phyloP scores from a whole-genome alignment of 1,140 invertebrate species.

The Drosophila pectinifera region DNA sequence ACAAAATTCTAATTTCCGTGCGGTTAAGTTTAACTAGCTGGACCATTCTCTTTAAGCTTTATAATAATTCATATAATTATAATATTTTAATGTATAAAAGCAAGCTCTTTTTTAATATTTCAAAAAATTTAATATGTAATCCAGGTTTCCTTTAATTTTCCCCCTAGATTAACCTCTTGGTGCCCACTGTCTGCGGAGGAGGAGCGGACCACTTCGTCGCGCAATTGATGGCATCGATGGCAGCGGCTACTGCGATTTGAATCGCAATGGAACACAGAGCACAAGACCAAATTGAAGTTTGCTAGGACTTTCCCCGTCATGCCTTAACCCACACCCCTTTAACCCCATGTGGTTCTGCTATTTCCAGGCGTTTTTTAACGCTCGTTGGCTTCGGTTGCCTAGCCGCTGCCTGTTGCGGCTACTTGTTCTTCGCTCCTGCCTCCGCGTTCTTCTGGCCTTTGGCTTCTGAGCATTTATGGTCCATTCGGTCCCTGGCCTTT shows the following conservation, averaged over 20 bases:
- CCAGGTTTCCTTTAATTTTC: not conserved
- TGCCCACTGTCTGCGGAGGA: slow-evolving; percentile 13
- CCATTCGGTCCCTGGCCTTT: slow-evolving; percentile 14
- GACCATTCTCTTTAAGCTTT: too few species aligned
- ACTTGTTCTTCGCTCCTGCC: slow-evolving; percentile 32
- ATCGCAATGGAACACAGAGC: slow-evolving; percentile 66
- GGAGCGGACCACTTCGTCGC: slow-evolving; percentile 23
- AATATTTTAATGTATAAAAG: too few species aligned
- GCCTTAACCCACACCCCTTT: slow-evolving; percentile 1
- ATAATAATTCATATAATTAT: too few species aligned
- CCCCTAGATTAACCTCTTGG: not conserved
- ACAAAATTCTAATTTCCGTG: too few species aligned
- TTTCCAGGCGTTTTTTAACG: slow-evolving; percentile 61
- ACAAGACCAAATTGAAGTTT: slow-evolving; percentile 79
- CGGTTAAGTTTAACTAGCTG: too few species aligned
- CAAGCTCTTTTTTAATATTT: not conserved
- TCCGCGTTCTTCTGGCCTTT: slow-evolving; percentile 43
- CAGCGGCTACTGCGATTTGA: slow-evolving; percentile 70
- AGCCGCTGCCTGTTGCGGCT: slow-evolving; percentile 63
- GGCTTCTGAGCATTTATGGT: slow-evolving; percentile 55
- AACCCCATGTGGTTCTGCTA: slow-evolving; percentile 24
- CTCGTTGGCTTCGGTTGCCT: slow-evolving; percentile 60
- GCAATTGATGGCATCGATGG: slow-evolving; percentile 75
- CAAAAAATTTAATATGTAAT: too few species aligned
- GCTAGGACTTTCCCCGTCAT: slow-evolving; percentile 32